Percentiles rank a stretch among this genome's conserved stretches.
Evolutionary conservation across 2,888 invertebrate genomes (phyloP).

Genomic region (Parasteatoda lunata): DNA sequence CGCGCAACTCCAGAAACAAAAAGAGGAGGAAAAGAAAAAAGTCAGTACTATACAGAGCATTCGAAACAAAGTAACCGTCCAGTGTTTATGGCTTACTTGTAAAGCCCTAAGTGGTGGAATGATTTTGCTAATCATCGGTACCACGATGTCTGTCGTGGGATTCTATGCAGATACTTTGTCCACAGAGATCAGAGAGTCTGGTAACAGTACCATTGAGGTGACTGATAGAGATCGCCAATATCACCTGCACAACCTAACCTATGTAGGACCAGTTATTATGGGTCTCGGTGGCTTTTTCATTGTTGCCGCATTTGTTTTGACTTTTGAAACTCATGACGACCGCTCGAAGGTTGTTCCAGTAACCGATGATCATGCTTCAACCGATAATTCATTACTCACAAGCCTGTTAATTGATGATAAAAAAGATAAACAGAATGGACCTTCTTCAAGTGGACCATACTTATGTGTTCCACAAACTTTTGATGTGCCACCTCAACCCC

Average conservation of each 20-base stretch:
- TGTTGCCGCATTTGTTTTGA: constrained; percentile 97
- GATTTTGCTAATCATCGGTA: constrained; percentile 89
- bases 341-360: constrained; percentile 90
- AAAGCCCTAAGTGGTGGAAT: constrained; percentile 91
- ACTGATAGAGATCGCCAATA: constrained; percentile 71
- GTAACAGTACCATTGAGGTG: constrained; percentile 71
- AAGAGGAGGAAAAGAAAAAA: constrained; percentile 69
- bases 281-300: constrained; percentile 97
- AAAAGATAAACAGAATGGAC: constrained; percentile 55
- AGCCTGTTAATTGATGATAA: constrained; percentile 49
- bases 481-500: constrained; percentile 31
- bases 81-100: constrained; percentile 95
- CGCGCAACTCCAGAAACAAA: constrained; percentile 67
- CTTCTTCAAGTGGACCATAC: constrained; percentile 50
- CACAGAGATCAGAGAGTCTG: constrained; percentile 65
- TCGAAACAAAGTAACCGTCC: constrained; percentile 84
- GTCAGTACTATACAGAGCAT: constrained; percentile 58
- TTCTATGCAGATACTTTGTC: constrained; percentile 73
- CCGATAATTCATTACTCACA: constrained; percentile 52
- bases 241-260: constrained; percentile 90
- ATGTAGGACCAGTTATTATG: constrained; percentile 98
- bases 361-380: constrained; percentile 58
- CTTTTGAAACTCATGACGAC: constrained; percentile 96
- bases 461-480: constrained; percentile 58
- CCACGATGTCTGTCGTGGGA: constrained; percentile 94